These are phyloP conservation scores for Abscondita cerata DNA, from an alignment of 2,888 invertebrate genomes.

Conservation along the genomic window DNA sequence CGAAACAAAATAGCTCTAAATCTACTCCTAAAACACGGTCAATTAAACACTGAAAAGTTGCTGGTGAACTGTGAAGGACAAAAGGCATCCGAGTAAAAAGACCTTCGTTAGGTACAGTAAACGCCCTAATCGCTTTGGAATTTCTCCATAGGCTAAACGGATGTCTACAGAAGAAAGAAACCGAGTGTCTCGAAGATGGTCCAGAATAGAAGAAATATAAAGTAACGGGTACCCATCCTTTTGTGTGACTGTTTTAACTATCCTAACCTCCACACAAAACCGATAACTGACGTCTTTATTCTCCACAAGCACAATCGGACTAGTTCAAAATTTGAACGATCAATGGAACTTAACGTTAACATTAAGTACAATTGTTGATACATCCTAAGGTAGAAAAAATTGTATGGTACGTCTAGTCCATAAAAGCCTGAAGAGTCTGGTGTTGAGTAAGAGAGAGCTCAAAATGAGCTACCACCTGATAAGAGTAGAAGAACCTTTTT, in stretches of 20 bases:
- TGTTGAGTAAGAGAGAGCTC: no score
- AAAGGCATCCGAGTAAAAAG: background rate
- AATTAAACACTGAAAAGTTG: background rate
- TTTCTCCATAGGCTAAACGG: slow-evolving; percentile 39
- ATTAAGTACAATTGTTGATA: no score
- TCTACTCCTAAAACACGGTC: background rate
- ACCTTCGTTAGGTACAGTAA: no score
- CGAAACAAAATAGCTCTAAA: background rate
- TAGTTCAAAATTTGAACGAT: slow-evolving; percentile 24
- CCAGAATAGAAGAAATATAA: background rate
- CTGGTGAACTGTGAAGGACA: background rate
- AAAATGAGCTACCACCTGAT: no score
- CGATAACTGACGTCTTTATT: slow-evolving; percentile 24
- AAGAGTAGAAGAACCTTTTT: no score
- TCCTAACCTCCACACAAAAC: slow-evolving; percentile 32
- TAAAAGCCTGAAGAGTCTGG: no score
- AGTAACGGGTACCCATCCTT: background rate
- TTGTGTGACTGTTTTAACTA: slow-evolving; percentile 25
- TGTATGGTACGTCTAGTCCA: no score
- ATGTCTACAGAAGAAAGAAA: slow-evolving; percentile 6
- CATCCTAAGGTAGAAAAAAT: no score
- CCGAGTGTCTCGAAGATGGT: background rate
- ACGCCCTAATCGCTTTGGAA: no score
- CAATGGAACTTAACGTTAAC: no score
- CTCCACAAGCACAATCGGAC: slow-evolving; percentile 23